Evolutionary conservation across 2,888 invertebrate species (phyloP).

Genomic region (Callinectes sapidus): DNA sequence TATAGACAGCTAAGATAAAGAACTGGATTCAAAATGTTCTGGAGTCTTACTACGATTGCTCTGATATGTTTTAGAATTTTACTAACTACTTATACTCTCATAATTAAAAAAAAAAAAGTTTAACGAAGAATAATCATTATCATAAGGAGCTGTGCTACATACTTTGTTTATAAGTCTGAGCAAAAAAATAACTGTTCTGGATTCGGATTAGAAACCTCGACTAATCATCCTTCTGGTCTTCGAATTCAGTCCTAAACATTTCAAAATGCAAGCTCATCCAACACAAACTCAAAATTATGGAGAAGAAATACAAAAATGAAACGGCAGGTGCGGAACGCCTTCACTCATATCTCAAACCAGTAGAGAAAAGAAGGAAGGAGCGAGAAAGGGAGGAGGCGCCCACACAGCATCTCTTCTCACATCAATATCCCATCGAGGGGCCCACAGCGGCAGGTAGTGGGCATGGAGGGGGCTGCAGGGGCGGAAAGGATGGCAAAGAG

Average conservation of each 20-base stretch:
- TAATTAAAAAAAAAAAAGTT: too few species aligned
- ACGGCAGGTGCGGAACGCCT: background rate
- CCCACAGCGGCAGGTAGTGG: constrained; percentile 26
- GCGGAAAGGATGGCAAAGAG: background rate
- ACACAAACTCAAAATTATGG: background rate
- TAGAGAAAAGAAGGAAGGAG: constrained; percentile 5
- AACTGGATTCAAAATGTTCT: background rate
- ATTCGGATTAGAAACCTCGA: too few species aligned
- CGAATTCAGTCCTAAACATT: too few species aligned
- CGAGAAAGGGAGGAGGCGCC: background rate
- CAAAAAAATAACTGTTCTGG: too few species aligned
- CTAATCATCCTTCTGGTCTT: too few species aligned
- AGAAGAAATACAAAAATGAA: background rate
- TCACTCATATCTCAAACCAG: background rate
- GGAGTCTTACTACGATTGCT: too few species aligned
- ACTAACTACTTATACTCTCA: too few species aligned
- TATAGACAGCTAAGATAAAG: background rate
- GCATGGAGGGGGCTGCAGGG: background rate
- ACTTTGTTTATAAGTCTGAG: too few species aligned
- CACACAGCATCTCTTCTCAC: background rate
- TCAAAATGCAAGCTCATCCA: background rate
- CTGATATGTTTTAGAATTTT: too few species aligned
- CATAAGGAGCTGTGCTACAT: too few species aligned
- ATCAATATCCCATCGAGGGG: background rate
- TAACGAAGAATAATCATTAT: too few species aligned